A percentile compares a stretch with the other conserved stretches of the same genome.
phyloP scores from a whole-genome alignment of 2,113 vertebrate species.

The Empidonax alnorum region DNA sequence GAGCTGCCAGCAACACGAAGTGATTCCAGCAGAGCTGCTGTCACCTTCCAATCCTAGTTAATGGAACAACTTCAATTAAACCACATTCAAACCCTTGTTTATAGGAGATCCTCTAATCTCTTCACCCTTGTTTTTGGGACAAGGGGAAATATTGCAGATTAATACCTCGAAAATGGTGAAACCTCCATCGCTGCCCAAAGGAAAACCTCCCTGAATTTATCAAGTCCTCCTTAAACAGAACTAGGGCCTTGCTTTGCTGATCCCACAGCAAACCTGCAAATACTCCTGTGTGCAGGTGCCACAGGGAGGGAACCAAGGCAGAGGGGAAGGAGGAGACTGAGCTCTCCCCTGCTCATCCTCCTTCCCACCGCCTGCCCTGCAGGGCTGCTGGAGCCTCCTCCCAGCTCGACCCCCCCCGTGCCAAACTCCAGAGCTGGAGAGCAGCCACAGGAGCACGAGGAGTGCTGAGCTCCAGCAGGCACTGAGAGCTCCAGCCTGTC shows the following conservation, averaged over 20 bases:
- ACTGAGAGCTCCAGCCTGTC: not conserved
- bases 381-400: not conserved
- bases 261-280: not conserved
- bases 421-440: not conserved
- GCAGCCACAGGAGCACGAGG: not conserved
- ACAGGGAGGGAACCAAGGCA: not conserved
- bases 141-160: not conserved
- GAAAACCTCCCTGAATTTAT: not conserved
- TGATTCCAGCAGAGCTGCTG: not conserved
- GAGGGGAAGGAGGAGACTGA: not conserved
- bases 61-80: not conserved
- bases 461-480: not conserved
- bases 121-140: not conserved
- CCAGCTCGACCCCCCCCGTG: not conserved
- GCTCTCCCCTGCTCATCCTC: not conserved
- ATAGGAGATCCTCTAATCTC: not conserved
- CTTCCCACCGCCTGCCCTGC: not conserved
- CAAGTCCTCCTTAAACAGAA: not conserved
- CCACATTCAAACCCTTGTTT: not conserved
- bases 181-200: not conserved
- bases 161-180: not conserved
- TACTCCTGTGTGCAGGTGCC: not conserved
- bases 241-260: not conserved
- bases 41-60: not conserved
- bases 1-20: not conserved